Base-by-base conservation (phyloP, 2,797 vertebrate genomes). In the Smutsia gigantea region DNA sequence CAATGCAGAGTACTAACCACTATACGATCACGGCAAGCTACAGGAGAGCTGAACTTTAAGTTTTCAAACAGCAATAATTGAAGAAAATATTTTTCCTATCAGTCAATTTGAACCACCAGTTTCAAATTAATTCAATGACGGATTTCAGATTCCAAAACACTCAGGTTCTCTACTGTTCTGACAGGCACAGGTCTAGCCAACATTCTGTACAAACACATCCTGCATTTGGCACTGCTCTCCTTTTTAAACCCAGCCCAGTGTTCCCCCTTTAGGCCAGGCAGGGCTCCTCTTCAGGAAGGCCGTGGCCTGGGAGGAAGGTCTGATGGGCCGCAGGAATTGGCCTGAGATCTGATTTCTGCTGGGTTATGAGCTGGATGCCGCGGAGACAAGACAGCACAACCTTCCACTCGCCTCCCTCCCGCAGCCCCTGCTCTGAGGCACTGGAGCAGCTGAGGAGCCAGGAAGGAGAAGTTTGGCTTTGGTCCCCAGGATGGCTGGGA, bases 61-160 rank as follows among this genome's bases (percentile, higher is more conserved):
- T 93, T 93, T 94, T 90, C 39, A 93, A 96, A 82, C 21, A 92
- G 57, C 31, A 37, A 49, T 79, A 34, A 42, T 18, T 72, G 68
- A 90, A 94, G 37, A 39, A 29, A 15, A 29, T 59, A 81, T 86
- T 81, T 87, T 85, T 87, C 55, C 61, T 42, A 94, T 81, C 66
- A 86, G 64, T 83, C 63, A 59, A 19, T 89, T n/a, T 93, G 42
- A 96, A 96, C 74, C 9, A 15, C 92, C 84, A 89, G 74, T 83
- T 94, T 88, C 90, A 42, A 94, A 85, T 83, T 93, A 95, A 95
- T 79, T 90, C 87, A 75, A 37, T 66, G 90, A 85, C 2, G 29
- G 25, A 93, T 81, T 95, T 93, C 55, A 17, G 68, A 92, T 63
- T 90, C 29, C 25, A 42, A 81, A 84, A 75, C 8, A 77, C 53